A percentile compares a stretch with the other conserved stretches of the same genome.
Evolutionary conservation across 2,888 invertebrate genomes (phyloP).

Genomic region (Tipula vernalis): DNA sequence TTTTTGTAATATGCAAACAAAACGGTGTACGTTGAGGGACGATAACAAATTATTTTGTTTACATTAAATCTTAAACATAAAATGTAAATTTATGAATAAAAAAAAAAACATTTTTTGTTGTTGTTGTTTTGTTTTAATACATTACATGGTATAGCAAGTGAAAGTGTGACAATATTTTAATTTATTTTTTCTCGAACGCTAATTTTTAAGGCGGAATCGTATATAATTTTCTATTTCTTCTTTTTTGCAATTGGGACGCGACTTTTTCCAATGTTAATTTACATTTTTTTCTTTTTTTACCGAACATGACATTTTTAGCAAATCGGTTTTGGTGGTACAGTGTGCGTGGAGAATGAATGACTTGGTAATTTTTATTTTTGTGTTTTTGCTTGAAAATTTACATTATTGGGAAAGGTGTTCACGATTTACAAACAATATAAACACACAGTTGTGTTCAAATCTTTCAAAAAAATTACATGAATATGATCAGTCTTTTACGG

Average conservation of each 20-base stretch:
- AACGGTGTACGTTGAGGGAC: background rate
- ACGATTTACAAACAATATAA: background rate
- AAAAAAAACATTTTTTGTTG: too few species aligned
- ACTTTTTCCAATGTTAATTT: background rate
- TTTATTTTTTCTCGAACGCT: background rate
- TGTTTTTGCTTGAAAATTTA: background rate
- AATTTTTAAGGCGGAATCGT: background rate
- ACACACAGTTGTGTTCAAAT: background rate
- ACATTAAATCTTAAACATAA: background rate
- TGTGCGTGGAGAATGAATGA: background rate
- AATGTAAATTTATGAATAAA: background rate
- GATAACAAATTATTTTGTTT: background rate
- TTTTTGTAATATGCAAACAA: background rate
- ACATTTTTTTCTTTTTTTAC: background rate
- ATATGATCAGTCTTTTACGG: background rate
- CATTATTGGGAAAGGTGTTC: background rate
- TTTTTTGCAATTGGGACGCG: background rate
- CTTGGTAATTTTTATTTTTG: background rate
- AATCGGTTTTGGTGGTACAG: background rate
- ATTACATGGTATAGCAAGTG: background rate
- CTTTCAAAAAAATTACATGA: background rate
- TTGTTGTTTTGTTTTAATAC: background rate
- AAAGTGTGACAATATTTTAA: background rate
- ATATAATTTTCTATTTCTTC: background rate
- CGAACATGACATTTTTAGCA: background rate